Conservation (phyloP, 2,113 vertebrate genomes). For the Cinclus mexicanus region DNA sequence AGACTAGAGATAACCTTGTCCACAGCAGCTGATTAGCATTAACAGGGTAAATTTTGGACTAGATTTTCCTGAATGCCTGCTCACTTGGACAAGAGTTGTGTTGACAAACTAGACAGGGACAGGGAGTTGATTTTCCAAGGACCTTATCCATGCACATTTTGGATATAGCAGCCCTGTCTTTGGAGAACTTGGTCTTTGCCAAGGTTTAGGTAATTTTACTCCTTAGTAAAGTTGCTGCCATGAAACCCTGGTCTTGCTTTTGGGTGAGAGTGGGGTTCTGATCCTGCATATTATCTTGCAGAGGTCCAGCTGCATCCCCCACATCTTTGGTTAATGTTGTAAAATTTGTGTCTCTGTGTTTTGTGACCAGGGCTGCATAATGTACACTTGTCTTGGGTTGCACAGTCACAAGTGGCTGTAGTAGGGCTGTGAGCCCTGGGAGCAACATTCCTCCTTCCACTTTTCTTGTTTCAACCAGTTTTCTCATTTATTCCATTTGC, state of each 20-base stretch:
- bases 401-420: fast-evolving
- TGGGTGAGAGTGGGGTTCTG: background rate
- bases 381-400: background rate
- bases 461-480: background rate
- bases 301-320: background rate
- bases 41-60: background rate
- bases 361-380: background rate
- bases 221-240: background rate
- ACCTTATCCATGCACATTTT: background rate
- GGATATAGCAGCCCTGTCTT: background rate
- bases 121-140: background rate
- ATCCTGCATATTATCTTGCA: background rate
- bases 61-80: background rate
- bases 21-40: background rate
- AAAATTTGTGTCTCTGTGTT: background rate
- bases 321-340: background rate
- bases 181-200: background rate
- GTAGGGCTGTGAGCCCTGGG: background rate
- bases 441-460: background rate
- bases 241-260: fast-evolving
- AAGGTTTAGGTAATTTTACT: background rate
- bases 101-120: background rate
- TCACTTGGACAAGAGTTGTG: background rate
- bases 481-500: background rate
- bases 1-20: background rate